Conservation (phyloP, 2,113 vertebrate genomes). For the Poecilia latipinna region DNA sequence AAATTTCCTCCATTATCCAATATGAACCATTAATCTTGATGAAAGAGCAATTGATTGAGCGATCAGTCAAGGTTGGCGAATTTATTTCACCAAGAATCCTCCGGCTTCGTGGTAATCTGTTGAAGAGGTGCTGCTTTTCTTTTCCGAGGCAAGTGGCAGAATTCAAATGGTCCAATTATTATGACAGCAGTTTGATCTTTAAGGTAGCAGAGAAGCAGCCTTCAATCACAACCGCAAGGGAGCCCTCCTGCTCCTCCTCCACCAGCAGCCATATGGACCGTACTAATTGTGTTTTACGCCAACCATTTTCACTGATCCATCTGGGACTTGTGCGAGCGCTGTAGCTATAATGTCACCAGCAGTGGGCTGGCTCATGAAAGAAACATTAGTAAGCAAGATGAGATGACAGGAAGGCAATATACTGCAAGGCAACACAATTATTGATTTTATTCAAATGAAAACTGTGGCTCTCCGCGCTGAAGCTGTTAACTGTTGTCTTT, state of each 20-base stretch:
- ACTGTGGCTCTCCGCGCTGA: conserved; percentile 42
- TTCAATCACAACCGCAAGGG: conserved; percentile 64
- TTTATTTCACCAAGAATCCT: conserved; percentile 62
- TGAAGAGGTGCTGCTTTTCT: conserved; percentile 17
- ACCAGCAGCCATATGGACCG: conserved; percentile 77
- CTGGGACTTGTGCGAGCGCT: conserved; percentile 75
- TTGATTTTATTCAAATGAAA: conserved; percentile 80
- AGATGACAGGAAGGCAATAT: conserved; percentile 77
- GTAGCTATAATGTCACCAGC: conserved; percentile 78
- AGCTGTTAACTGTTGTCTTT: conserved; percentile 43
- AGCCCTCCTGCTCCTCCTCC: conserved; percentile 66
- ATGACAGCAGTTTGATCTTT: conserved; percentile 76
- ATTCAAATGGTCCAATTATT: conserved; percentile 64
- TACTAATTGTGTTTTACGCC: conserved; percentile 80
- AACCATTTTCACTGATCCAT: conserved; percentile 75
- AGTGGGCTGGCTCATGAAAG: conserved; percentile 78
- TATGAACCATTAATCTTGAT: conserved; percentile 72
- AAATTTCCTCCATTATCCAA: conserved; percentile 63
- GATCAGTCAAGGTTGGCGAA: conserved; percentile 52
- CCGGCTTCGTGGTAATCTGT: conserved; percentile 35
- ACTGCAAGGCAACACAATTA: conserved; percentile 78
- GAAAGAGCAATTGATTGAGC: conserved; percentile 69
- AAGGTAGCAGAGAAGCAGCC: conserved; percentile 69
- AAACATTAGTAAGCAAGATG: conserved; percentile 78
- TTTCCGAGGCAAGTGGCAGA: conserved; percentile 15